phyloP scores from a whole-genome alignment of 2,888 invertebrate genomes.

The Eupithecia pulchellata region DNA sequence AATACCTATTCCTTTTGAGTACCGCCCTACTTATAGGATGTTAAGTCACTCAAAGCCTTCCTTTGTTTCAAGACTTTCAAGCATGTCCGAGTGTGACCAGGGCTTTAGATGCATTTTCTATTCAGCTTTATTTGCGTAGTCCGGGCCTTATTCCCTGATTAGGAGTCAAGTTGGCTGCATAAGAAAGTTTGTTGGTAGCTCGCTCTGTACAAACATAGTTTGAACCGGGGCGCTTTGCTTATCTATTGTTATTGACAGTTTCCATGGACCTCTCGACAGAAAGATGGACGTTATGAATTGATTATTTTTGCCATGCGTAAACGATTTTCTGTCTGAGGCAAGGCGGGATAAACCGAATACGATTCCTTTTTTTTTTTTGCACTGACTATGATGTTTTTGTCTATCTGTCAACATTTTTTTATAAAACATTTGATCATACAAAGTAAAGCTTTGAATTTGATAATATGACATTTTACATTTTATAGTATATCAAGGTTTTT shows the following conservation, averaged over 20 bases:
- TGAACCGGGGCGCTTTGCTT: no score
- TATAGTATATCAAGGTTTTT: no score
- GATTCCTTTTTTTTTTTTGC: no score
- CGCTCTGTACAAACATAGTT: background rate
- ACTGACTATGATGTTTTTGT: background rate
- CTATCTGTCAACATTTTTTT: no score
- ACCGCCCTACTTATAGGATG: background rate
- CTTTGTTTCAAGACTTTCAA: constrained; percentile 10
- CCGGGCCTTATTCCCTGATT: constrained; percentile 22
- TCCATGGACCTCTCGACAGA: no score
- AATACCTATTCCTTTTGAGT: background rate
- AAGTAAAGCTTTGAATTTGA: background rate
- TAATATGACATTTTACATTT: background rate
- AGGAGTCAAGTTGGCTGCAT: constrained; percentile 9
- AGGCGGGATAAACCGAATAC: no score
- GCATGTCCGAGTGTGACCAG: constrained; percentile 10
- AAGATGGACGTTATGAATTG: no score
- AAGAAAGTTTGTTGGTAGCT: background rate
- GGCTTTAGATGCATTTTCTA: constrained; percentile 29
- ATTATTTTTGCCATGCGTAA: no score
- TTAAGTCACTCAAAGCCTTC: background rate
- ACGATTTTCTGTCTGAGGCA: no score
- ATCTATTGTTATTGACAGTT: no score
- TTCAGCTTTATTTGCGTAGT: constrained; percentile 30
- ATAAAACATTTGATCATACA: no score